Base-by-base conservation (phyloP, 2,113 vertebrate species). In the Australoheros scitulus region DNA sequence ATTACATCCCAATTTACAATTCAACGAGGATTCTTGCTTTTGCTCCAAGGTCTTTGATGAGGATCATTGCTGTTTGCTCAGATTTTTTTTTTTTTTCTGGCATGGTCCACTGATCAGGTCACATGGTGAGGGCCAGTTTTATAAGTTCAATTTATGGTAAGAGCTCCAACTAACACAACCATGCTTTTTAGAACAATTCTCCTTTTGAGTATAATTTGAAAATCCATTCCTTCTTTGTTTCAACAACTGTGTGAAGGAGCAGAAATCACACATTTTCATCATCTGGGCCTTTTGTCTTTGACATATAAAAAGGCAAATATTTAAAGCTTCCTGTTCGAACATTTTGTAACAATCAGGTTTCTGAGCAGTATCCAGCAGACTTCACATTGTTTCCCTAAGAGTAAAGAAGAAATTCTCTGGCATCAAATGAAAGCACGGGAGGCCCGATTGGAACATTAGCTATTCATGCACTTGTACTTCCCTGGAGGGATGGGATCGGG, bases 401-500 rank as follows among this genome's bases (percentile, higher is more conserved):
- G 70, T 7, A 55, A 68, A 61, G 82, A 76, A 52, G 79, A 86
- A 85, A 85, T 87, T 86, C 77, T 83, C 87, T 93, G 94, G 92
- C 92, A 81, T 76, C 26, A 65, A 88, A 92, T 92, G 68, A 94
- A 94, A 94, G 93, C 6, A n/a, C 63, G 50, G 55, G 68, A 80
- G 76, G 47, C 84, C 72, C 83, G 26, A 5, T 64, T 88, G 86
- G 83, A 87, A 88, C 86, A 92, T 92, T 90, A 88, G 79, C 83
- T 81, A 91, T 91, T 91, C 89, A 92, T 87, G 65, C 80, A 86
- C 83, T 92, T 89, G 85, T 83, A 82, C 70, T 92, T 83, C 90
- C 91, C 88, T 85, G 81, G 87, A 90, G 92, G 82, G 78, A 89
- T 2, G 13, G 60, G 85, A 85, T 55, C 63, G 29, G 88, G 91